A percentile compares a stretch with the other conserved stretches of the same genome.
Evolutionary conservation across 2,888 invertebrate species (phyloP).

Genomic region (Oxycera nigricornis): DNA sequence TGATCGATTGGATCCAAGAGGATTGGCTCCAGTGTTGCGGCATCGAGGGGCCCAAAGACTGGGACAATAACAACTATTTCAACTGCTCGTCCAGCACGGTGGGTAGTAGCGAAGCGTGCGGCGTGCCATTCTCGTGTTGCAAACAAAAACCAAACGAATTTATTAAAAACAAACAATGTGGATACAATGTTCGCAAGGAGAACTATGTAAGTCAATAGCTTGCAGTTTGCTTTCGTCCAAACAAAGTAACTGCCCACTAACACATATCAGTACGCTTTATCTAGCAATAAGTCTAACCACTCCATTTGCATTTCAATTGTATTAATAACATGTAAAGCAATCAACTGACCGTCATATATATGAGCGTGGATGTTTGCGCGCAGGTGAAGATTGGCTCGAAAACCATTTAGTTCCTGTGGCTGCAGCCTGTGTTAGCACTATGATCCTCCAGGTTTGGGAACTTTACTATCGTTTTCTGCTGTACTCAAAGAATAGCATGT

Average conservation of each 20-base stretch:
- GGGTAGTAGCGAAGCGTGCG: constrained; percentile 94
- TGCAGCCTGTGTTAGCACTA: constrained; percentile 80
- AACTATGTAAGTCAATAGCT: constrained; percentile 91
- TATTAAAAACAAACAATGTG: constrained; percentile 93
- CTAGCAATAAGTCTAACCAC: background rate
- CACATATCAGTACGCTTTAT: too few relatives aligned
- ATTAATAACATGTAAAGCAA: constrained; percentile 62
- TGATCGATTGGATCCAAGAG: constrained; percentile 98
- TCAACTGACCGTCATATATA: constrained; percentile 86
- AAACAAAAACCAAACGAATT: constrained; percentile 82
- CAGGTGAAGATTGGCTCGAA: constrained; percentile 95
- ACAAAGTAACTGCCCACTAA: background rate
- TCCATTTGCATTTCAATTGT: background rate
- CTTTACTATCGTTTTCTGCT: constrained; percentile 31
- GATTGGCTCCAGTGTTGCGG: constrained; percentile 99
- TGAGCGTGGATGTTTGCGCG: constrained; percentile 91
- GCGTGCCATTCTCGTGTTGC: constrained; percentile 98
- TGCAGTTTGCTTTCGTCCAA: too few relatives aligned
- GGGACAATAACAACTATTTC: constrained; percentile 98
- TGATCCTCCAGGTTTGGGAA: constrained; percentile 83
- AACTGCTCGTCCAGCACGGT: constrained; percentile 92
- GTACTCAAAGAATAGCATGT: too few relatives aligned
- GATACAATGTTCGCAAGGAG: constrained; percentile 91
- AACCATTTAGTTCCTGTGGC: constrained; percentile 87
- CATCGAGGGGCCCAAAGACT: constrained; percentile 95